phyloP scores from a whole-genome alignment of 2,888 invertebrate species.

The Synanthedon tipuliformis region DNA sequence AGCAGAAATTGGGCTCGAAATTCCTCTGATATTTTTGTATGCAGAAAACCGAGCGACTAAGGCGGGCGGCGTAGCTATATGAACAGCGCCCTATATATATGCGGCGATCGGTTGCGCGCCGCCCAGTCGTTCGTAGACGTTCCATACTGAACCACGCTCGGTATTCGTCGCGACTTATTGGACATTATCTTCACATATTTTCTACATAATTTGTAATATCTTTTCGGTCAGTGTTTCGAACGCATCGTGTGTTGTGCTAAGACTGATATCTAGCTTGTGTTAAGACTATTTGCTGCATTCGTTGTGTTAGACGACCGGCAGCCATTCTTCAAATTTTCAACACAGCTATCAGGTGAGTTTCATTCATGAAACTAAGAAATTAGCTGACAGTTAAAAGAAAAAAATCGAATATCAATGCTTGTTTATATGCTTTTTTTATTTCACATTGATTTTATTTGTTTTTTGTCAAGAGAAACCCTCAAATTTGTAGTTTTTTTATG shows the following conservation, averaged over 20 bases:
- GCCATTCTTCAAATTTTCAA: constrained; percentile 1
- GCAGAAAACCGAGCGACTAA: constrained; percentile 35
- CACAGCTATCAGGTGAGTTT: constrained; percentile 19
- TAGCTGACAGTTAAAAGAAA: too few species aligned
- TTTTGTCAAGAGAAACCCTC: too few species aligned
- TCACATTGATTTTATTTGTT: too few species aligned
- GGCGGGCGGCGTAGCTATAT: constrained; percentile 41
- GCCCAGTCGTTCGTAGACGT: constrained; percentile 50
- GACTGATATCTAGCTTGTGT: constrained; percentile 16
- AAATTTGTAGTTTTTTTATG: too few species aligned
- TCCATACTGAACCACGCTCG: constrained; percentile 25
- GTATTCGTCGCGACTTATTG: background rate
- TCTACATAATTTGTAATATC: constrained; percentile 8
- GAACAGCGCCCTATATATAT: constrained; percentile 47
- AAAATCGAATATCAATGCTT: too few species aligned
- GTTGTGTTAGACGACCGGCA: too few species aligned
- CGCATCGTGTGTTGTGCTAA: constrained; percentile 27
- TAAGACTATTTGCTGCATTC: background rate
- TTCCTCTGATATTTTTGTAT: constrained; percentile 65
- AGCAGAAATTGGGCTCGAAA: constrained; percentile 61
- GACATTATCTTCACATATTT: background rate
- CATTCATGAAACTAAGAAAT: constrained; percentile 5
- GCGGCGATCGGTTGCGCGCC: constrained; percentile 35
- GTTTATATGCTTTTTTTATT: too few species aligned
- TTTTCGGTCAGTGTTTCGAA: constrained; percentile 22